phyloP scores from a whole-genome alignment of 2,888 invertebrate genomes.

The Thereva nobilitata region DNA sequence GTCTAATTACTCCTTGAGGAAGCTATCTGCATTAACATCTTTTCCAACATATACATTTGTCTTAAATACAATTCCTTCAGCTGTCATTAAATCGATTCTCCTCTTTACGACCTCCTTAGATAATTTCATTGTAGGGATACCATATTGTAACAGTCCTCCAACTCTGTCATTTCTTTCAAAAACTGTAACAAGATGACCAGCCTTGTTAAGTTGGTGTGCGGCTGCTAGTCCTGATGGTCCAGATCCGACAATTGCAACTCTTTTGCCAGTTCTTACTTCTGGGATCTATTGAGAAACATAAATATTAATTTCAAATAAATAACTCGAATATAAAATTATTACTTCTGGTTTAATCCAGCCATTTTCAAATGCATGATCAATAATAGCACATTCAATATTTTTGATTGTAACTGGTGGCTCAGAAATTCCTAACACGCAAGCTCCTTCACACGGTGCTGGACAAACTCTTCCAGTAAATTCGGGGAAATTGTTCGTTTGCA shows the following conservation, averaged over 20 bases:
- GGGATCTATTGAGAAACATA: slow-evolving; percentile 63
- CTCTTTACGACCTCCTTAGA: slow-evolving; percentile 92
- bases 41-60: slow-evolving; percentile 90
- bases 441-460: slow-evolving; percentile 98
- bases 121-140: slow-evolving; percentile 98
- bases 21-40: slow-evolving; percentile 77
- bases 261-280: slow-evolving; percentile 72
- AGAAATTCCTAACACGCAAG: slow-evolving; percentile 94
- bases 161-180: slow-evolving; percentile 95
- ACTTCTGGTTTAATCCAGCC: slow-evolving; percentile 89
- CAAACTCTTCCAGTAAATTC: slow-evolving; percentile 93
- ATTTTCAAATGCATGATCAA: slow-evolving; percentile 95
- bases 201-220: slow-evolving; percentile 93
- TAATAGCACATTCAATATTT: slow-evolving; percentile 98
- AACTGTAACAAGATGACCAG: slow-evolving; percentile 94
- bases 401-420: slow-evolving; percentile 98
- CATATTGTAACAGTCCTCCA: slow-evolving; percentile 95
- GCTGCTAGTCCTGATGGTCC: slow-evolving; percentile 95
- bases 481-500: slow-evolving; percentile 99
- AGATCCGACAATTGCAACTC: slow-evolving; percentile 88
- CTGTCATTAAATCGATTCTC: slow-evolving; percentile 80
- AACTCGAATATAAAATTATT: slow-evolving; percentile 20
- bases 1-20: slow-evolving; percentile 62
- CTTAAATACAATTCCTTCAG: slow-evolving; percentile 89
- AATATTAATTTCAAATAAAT: not conserved